phyloP scores from a whole-genome alignment of 1,140 invertebrate species.

The Drosophila serrata region DNA sequence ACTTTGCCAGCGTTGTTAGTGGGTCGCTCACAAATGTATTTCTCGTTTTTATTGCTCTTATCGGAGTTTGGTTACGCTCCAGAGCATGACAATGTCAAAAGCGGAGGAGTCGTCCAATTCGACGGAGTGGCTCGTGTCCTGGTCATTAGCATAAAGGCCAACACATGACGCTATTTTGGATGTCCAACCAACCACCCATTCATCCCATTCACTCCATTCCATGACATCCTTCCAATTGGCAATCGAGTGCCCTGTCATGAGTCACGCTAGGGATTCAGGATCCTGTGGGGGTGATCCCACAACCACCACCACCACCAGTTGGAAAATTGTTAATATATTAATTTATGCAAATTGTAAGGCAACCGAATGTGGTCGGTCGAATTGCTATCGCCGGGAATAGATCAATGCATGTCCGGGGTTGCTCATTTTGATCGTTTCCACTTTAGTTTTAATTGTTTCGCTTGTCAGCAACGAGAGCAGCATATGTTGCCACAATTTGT shows the following conservation, averaged over 20 bases:
- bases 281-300: conserved; percentile 56
- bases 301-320: conserved; percentile 39
- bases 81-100: conserved; percentile 79
- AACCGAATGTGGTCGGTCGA: conserved; percentile 19
- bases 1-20: conserved; percentile 51
- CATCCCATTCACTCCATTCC: conserved; percentile 24
- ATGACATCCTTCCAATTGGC: conserved; percentile 66
- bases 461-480: conserved; percentile 60
- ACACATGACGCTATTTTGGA: conserved; percentile 41
- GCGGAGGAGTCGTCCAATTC: conserved; percentile 32
- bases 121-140: conserved; percentile 45
- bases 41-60: conserved; percentile 81
- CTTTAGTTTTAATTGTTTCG: conserved; percentile 84
- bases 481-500: conserved; percentile 68
- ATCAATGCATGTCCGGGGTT: conserved; percentile 64
- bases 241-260: conserved; percentile 59
- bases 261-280: conserved; percentile 63
- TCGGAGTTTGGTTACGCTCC: conserved; percentile 84
- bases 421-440: conserved; percentile 83
- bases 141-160: conserved; percentile 61
- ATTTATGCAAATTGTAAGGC: conserved; percentile 79
- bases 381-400: conserved; percentile 63
- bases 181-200: conserved; percentile 30
- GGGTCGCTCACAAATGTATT: conserved; percentile 66
- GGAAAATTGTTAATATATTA: conserved; percentile 72